A percentile compares a stretch with the other conserved stretches of the same genome.
Evolutionary conservation across 2,797 vertebrate genomes (phyloP).

Genomic region (Lacerta agilis): DNA sequence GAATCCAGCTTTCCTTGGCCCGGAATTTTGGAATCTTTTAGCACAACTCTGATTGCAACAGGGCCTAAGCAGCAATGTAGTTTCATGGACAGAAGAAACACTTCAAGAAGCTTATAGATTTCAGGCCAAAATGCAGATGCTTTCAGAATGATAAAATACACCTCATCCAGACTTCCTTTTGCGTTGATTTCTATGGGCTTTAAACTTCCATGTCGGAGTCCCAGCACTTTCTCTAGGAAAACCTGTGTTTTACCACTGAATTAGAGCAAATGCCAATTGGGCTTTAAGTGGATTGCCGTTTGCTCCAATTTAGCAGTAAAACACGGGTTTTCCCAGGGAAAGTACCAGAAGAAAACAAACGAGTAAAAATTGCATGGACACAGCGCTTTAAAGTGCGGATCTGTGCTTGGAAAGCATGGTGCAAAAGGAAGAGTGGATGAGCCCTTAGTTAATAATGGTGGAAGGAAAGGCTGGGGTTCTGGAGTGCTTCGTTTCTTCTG

Average conservation of each 20-base stretch:
- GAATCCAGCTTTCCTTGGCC: not conserved
- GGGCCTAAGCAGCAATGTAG: not conserved
- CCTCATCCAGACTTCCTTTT: too few species aligned
- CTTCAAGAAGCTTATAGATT: not conserved
- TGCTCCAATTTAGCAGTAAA: too few species aligned
- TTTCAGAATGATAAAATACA: not conserved
- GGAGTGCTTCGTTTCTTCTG: not conserved
- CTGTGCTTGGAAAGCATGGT: too few species aligned
- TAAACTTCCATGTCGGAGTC: too few species aligned
- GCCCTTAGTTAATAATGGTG: not conserved
- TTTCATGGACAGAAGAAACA: not conserved
- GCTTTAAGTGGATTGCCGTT: not conserved
- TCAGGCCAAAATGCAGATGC: not conserved
- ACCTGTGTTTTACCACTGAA: too few species aligned
- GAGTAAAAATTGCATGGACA: too few species aligned
- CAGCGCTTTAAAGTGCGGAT: too few species aligned
- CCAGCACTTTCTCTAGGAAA: not conserved
- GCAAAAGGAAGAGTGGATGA: too few species aligned
- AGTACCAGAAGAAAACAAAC: too few species aligned
- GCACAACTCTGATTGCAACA: not conserved
- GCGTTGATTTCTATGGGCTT: not conserved
- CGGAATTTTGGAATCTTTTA: not conserved
- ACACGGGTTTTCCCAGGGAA: too few species aligned
- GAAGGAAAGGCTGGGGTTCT: not conserved
- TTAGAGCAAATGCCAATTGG: not conserved